These are phyloP conservation scores for Sula dactylatra DNA, from an alignment of 2,113 vertebrate genomes.

Conservation along the genomic window DNA sequence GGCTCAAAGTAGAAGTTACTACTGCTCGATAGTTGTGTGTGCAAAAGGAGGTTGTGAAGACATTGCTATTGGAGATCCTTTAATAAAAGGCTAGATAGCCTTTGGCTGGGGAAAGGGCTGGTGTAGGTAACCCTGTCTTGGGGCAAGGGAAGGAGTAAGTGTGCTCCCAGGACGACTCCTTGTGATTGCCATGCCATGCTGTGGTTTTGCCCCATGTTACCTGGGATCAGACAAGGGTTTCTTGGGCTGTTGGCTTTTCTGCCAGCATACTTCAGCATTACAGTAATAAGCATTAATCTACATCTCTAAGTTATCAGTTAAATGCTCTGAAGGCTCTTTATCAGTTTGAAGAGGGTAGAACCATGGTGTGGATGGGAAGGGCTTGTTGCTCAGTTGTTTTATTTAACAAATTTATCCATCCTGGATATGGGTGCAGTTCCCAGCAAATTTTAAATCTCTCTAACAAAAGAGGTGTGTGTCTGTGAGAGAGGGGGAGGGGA, in stretches of 20 bases:
- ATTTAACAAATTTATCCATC: not conserved
- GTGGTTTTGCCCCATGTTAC: not conserved
- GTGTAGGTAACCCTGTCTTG: not conserved
- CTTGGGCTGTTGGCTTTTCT: not conserved
- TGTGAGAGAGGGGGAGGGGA: not conserved
- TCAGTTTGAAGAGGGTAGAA: not conserved
- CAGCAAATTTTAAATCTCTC: not conserved
- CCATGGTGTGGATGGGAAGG: not conserved
- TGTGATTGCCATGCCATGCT: not conserved
- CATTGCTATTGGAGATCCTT: not conserved
- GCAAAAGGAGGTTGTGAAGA: not conserved
- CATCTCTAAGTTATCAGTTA: not conserved
- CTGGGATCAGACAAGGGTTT: not conserved
- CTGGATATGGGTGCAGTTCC: not conserved
- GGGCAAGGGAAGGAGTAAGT: not conserved
- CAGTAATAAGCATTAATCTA: not conserved
- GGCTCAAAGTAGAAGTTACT: not conserved
- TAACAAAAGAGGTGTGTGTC: not conserved
- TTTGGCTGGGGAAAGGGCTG: not conserved
- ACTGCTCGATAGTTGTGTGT: not conserved
- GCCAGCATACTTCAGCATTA: not conserved
- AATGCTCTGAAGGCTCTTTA: not conserved
- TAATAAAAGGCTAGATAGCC: not conserved
- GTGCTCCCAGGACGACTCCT: fast-evolving
- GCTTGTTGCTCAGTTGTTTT: not conserved